These are phyloP conservation scores for Pluvianellus socialis DNA, from an alignment of 2,113 vertebrate genomes.

Conservation along the genomic window DNA sequence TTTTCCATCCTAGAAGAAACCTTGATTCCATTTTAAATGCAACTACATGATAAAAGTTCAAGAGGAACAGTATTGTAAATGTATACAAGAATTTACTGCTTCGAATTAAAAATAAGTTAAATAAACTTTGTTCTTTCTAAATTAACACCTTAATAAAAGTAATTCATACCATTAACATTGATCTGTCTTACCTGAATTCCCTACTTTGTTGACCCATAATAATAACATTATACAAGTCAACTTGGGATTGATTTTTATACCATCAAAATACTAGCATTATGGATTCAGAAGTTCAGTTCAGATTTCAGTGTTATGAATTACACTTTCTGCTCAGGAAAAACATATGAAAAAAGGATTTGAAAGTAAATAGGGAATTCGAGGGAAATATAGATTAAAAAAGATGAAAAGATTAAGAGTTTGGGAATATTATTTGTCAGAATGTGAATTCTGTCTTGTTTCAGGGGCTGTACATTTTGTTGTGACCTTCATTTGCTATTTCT, in stretches of 20 bases:
- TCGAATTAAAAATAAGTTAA: neutral
- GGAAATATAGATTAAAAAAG: neutral
- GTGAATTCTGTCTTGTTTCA: neutral
- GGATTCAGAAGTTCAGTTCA: neutral
- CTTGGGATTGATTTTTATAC: neutral
- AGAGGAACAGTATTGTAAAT: neutral
- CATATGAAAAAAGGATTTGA: neutral
- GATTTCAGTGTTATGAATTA: neutral
- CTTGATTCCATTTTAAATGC: neutral
- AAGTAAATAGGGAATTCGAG: neutral
- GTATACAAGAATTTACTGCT: neutral
- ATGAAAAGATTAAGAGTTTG: neutral
- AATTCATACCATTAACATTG: neutral
- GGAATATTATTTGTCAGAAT: neutral
- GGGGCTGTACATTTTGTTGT: neutral
- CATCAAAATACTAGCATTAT: neutral
- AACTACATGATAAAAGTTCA: neutral
- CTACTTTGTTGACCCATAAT: neutral
- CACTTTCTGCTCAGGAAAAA: neutral
- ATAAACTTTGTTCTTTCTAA: neutral
- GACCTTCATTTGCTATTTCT: slow-evolving; percentile 16
- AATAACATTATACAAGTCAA: neutral
- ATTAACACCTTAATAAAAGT: neutral
- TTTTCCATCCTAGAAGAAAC: neutral
- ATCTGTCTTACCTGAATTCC: neutral